Evolutionary conservation across 2,797 vertebrate genomes (phyloP).

Genomic region (Silurus aristotelis): DNA sequence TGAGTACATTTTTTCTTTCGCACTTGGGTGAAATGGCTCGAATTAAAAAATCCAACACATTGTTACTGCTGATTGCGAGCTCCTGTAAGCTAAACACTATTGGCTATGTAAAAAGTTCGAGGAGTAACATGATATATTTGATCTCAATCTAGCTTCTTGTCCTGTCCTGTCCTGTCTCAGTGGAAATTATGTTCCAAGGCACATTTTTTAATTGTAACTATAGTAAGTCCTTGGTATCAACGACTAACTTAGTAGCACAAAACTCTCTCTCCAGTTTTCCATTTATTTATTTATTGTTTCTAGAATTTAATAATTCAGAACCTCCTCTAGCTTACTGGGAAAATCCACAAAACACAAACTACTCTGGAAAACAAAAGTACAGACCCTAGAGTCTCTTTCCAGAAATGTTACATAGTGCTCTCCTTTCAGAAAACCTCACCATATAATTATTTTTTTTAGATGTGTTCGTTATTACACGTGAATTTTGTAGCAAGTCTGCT

Average conservation of each 20-base stretch:
- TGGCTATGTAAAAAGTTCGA: no score
- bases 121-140: no score
- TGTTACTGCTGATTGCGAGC: no score
- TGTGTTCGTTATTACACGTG: neutral
- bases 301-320: constrained; percentile 4
- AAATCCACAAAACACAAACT: neutral
- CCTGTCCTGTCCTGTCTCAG: no score
- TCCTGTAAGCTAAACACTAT: no score
- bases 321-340: neutral
- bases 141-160: no score
- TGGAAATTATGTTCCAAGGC: no score
- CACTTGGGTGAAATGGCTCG: no score
- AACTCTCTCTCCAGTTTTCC: neutral
- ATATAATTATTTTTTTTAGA: neutral
- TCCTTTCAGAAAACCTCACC: neutral
- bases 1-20: no score
- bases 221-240: neutral
- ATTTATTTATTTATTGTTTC: neutral
- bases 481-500: neutral
- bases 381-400: neutral
- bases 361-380: neutral
- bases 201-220: no score
- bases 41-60: no score
- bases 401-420: neutral
- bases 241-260: neutral